phyloP scores from a whole-genome alignment of 2,113 vertebrate species.

The Pogona vitticeps region DNA sequence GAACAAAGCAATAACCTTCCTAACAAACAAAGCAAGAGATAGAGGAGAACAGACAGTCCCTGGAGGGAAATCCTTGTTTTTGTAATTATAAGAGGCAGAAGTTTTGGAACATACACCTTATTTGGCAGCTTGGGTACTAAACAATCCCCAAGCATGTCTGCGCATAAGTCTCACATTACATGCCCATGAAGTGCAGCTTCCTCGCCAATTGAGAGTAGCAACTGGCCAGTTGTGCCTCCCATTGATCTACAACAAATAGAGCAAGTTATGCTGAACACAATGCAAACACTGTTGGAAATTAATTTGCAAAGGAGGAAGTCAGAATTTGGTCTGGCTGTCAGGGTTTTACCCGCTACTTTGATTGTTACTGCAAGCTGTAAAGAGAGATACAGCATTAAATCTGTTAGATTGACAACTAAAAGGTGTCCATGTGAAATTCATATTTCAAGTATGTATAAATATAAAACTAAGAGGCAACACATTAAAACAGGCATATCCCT shows the following conservation, averaged over 20 bases:
- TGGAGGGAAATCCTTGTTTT: neutral
- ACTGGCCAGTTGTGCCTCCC: neutral
- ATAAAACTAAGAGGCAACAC: neutral
- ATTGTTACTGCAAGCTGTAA: neutral
- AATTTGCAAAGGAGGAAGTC: neutral
- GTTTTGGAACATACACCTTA: neutral
- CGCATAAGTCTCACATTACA: neutral
- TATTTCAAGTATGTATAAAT: neutral
- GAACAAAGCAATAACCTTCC: conserved; percentile 7
- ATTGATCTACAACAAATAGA: neutral
- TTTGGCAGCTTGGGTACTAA: neutral
- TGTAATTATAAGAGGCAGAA: conserved; percentile 4
- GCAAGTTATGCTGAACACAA: neutral
- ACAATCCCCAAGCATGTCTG: neutral
- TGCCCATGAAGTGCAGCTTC: neutral
- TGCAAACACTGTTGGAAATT: neutral
- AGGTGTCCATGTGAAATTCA: neutral
- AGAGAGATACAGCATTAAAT: neutral
- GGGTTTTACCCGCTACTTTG: neutral
- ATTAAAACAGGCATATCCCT: neutral
- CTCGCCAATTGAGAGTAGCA: conserved; percentile 1
- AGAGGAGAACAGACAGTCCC: neutral
- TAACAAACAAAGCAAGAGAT: neutral
- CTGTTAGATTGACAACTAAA: neutral
- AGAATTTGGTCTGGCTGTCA: neutral